Evolutionary conservation across 2,797 vertebrate species (phyloP), one percentile per base, ranked within the genome.

Genomic region (Scolopax bukidnonensis): DNA sequence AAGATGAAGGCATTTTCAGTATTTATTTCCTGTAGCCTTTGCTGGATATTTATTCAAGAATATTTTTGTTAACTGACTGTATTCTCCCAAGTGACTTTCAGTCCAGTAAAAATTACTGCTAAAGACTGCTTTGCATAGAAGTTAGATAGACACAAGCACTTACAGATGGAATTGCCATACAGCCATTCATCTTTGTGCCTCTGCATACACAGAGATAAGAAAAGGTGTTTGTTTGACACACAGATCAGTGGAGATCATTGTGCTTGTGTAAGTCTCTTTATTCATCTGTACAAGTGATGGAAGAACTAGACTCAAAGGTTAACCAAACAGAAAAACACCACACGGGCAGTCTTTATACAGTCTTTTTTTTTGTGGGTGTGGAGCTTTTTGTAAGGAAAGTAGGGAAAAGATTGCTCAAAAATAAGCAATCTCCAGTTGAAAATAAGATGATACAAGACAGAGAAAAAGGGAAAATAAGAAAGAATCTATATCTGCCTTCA

Each of bases 1-100:
- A 40, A 76, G 69, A 60, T 18, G 28, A 73, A 57, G 21, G 3
- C 12, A 21, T 4, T 83, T 93, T 41, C 4, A 47, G 5, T 28
- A 48, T 80, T 76, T 76, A 17, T 78, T 90, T 88, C 33, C 40
- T 75, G 5, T n/a, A n/a, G 24, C 2, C 7, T 77, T 70, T 81
- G 65, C 28, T 47, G 14, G 47, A 9, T 32, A 47, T 57, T 51
- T 80, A 48, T 65, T 59, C 40, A 54, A 47, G 10, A 68, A 17
- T 51, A 4, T 1, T 50, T 47, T 69, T 59, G 71, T 83, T 7
- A 2, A 63, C 33, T 33, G 0, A 45, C 30, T 33, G 1, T 54
- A 18, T 53, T 74, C 12, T 70, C 47, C 23, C 28, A 32, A 38
- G 11, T 41, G 32, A 32, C 32, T 86, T 92, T 57, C 14, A n/a